Evolutionary conservation across 2,888 invertebrate species (phyloP), one percentile per base, ranked within the genome.

Genomic region (Carabus problematicus): DNA sequence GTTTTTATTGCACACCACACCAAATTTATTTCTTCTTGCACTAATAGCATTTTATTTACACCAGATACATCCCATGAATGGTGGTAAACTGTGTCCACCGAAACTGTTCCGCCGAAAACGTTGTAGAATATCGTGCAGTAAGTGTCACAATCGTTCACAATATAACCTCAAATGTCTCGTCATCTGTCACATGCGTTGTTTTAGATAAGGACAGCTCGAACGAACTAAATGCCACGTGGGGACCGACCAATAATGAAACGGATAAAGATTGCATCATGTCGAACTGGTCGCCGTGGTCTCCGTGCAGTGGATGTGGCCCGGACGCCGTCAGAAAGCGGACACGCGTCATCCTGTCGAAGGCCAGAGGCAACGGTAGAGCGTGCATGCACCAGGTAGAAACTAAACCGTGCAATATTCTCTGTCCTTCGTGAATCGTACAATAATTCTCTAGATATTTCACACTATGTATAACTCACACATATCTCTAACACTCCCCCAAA

Each of bases 261-360:
- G 39, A 72, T 62, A 72, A 74, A 7, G 85, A 86, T 71, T 91
- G 91, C 76, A 82, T 83, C 42, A 87, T 89, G 75, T 86, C 87
- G 0, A 82, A 85, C 61, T 91, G 91, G 91, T 86, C 88, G n/a
- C 83, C 84, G 8, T 91, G 90, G 90, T 86, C 88, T 3, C 86
- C 88, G 0, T 91, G 91, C 77, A 86, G 87, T 0, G 86, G 85
- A 1, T 91, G 91, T 76, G 91, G 91, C 0, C 78, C 82, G 9
- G 81, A 82, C 70, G 84, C 86, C 0, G 81, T 84, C 19, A 83
- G 84, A 43, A 85, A 86, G 72, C 80, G 87, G 58, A 85, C 86
- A 0, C 81, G 88, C 43, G 81, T 82, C 2, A 78, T 84, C 43
- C 58, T 83, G 3, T 75, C 77, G n/a, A 77, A 77, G 6, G 76